A percentile compares a stretch with the other conserved stretches of the same genome.
These are phyloP conservation scores for Cromileptes altivelis DNA, from an alignment of 2,113 vertebrate species.

Conservation along the genomic window DNA sequence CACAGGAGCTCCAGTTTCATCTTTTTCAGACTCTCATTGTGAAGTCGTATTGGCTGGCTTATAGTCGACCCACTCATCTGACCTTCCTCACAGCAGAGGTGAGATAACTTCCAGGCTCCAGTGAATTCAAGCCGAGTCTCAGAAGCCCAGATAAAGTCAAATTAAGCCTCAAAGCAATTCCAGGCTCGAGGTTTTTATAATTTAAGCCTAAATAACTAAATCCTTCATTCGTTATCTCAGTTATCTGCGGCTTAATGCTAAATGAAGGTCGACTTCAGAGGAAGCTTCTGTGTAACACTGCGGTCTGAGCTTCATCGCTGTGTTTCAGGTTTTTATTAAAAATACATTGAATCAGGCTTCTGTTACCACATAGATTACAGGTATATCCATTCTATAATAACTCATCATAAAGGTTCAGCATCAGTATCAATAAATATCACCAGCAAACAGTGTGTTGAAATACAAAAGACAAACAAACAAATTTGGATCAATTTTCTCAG, in stretches of 20 bases:
- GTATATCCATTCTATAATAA: neutral
- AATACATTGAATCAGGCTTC: neutral
- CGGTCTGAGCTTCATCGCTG: no score
- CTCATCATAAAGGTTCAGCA: no score
- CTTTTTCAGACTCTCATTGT: neutral
- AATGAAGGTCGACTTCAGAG: slow-evolving; percentile 6
- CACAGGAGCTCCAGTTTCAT: neutral
- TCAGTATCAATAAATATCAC: no score
- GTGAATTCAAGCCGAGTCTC: neutral
- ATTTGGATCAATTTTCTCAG: no score
- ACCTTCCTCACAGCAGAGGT: neutral
- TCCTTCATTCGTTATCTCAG: neutral
- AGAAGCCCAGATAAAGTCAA: neutral
- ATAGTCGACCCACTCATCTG: neutral
- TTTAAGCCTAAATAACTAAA: neutral
- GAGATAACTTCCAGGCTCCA: neutral
- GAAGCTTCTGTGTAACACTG: no score
- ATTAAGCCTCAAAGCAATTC: neutral
- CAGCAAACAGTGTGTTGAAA: no score
- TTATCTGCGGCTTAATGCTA: neutral
- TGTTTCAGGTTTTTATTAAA: neutral
- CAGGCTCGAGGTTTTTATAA: neutral
- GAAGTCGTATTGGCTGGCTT: neutral
- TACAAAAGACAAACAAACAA: no score
- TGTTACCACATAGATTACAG: neutral